Evolutionary conservation across 2,113 vertebrate species (phyloP), one percentile per base, ranked within the genome.

Genomic region (Perca flavescens): DNA sequence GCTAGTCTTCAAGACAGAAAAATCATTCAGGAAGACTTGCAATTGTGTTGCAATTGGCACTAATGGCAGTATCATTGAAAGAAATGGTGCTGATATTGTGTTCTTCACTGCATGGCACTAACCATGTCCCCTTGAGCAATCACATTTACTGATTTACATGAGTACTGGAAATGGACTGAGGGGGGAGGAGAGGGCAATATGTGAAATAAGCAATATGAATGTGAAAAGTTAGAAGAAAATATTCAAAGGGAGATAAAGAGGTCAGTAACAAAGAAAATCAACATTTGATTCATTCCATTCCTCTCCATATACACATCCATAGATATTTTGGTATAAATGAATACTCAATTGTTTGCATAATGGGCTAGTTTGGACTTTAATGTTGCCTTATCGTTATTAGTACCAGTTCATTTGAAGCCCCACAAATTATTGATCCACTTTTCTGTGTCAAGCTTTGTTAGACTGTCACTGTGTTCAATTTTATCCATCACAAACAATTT

Each of bases 101-200:
- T 52, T 68, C 31, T 54, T 54, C 66, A 57, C 75, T 82, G n/a
- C 46, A 66, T 47, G 21, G 63, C 63, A 34, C 52, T 63, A 77
- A 70, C 40, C 57, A 4, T 0, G 25, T 63, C 62, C 75, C 83
- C 76, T 64, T 61, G 62, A 79, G 88, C 80, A 82, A 79, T 71
- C 74, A 12, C 76, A 79, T 77, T 84, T 63, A 83, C 46, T 79
- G 54, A 28, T 87, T 90, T 82, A 82, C 82, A 86, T 91, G 83
- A 89, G 77, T 78, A 5, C 28, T 82, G 71, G 43, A 85, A 80
- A 74, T 57, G 56, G 31, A 64, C 62, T 46, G 15, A 72, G 54
- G 58, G 54, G 74, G 73, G 52, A 81, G 82, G 68, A 63, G 58
- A 50, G 21, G 57, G 22, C 21, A 56, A 43, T 49, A 66, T 0